These are phyloP conservation scores for Sebastes steindachneri DNA, from an alignment of 2,797 vertebrate species.

Conservation along the genomic window DNA sequence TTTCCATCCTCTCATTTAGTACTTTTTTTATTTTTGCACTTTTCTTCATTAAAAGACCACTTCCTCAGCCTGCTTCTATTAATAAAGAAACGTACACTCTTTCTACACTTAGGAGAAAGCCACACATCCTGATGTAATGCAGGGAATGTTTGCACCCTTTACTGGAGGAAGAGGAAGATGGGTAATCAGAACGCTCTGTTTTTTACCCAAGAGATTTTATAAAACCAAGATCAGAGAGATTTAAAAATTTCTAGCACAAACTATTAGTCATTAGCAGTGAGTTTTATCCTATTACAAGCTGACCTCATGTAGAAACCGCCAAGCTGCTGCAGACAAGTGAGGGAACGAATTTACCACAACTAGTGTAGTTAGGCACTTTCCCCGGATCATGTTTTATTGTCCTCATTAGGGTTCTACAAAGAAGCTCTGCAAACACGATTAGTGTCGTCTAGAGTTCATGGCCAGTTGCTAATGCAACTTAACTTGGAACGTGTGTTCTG, in stretches of 20 bases:
- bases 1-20: slow-evolving; percentile 39
- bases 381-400: neutral
- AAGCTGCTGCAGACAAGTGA: neutral
- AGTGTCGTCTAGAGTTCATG: neutral
- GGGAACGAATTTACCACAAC: neutral
- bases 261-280: neutral
- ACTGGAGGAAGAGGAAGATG: slow-evolving; percentile 18
- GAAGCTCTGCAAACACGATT: neutral
- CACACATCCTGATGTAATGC: neutral
- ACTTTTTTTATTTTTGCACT: neutral
- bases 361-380: neutral
- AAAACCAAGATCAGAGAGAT: slow-evolving; percentile 1
- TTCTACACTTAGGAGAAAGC: slow-evolving; percentile 3
- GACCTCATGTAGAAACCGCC: neutral
- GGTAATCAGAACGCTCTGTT: slow-evolving; percentile 13
- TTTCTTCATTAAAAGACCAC: slow-evolving; percentile 6
- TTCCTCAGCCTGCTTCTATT: neutral
- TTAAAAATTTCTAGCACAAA: neutral
- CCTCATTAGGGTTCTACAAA: neutral
- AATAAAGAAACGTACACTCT: neutral
- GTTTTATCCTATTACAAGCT: neutral
- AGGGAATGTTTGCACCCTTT: neutral
- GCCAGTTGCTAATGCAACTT: neutral
- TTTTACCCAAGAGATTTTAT: slow-evolving; percentile 13
- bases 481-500: neutral